phyloP scores from a whole-genome alignment of 2,797 vertebrate species.

The Sebastiscus tertius region DNA sequence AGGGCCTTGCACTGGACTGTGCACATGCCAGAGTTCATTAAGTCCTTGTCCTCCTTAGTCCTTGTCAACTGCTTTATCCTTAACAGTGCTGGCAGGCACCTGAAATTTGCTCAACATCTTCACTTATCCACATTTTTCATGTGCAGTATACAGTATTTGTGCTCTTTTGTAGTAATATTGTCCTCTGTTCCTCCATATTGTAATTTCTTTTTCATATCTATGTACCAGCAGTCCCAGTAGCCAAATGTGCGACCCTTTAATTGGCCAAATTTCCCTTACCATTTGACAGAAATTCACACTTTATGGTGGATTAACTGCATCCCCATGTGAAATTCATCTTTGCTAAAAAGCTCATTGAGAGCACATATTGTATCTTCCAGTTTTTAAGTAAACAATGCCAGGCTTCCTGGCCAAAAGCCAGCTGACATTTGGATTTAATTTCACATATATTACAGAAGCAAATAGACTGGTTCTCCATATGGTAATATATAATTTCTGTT shows the following conservation, averaged over 20 bases:
- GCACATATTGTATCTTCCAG: slow-evolving; percentile 7
- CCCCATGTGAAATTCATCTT: not conserved
- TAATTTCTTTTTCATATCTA: not conserved
- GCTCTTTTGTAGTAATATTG: not conserved
- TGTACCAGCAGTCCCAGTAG: not conserved
- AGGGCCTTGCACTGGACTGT: not conserved
- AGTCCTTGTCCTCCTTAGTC: not conserved
- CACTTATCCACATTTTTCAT: too few species aligned
- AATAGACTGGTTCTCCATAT: not conserved
- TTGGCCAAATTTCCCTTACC: not conserved
- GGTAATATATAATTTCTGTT: not conserved
- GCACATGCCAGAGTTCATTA: not conserved
- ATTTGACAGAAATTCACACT: slow-evolving; percentile 9
- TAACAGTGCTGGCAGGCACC: too few species aligned
- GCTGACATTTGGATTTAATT: slow-evolving; percentile 23
- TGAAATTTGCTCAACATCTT: too few species aligned
- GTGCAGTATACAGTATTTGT: too few species aligned
- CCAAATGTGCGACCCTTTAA: not conserved
- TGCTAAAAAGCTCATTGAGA: slow-evolving; percentile 29
- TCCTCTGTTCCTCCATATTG: not conserved
- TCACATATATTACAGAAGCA: slow-evolving; percentile 8
- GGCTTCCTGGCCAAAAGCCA: not conserved
- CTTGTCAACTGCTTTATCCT: not conserved
- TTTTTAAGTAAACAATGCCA: slow-evolving; percentile 1
- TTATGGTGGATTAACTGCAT: slow-evolving; percentile 24